Base-by-base conservation (phyloP, 2,797 vertebrate species). In the Poecilia picta region DNA sequence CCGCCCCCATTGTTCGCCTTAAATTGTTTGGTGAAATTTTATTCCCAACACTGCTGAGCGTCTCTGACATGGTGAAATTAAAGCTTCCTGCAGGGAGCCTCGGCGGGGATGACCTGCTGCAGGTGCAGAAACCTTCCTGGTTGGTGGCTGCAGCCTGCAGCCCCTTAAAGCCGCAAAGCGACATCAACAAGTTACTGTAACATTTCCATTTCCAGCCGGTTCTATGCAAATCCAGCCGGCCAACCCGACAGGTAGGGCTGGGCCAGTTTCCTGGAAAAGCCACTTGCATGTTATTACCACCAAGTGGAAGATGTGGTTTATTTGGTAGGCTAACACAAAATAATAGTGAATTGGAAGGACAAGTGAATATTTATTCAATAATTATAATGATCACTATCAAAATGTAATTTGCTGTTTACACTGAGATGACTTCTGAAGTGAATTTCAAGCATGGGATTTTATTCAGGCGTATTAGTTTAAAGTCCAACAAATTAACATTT, bases 141-240 rank as follows among this genome's bases (percentile, higher is more conserved):
- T 71, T 7, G 71, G 72, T 64, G 8, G 74, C 88, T 31, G 71
- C 71, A 59, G 53, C 51, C 76, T 31, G 71, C 71, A 59, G 53
- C 51, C 76, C 74, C 84, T 84, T 84, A 89, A 84, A 75, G 36
- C 33, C 53, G 18, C 80, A 72, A 72, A 73, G 31, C 49, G 72
- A 36, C 23, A 49, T 77, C 77, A 45, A 43, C 80, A 72, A 43
- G 33, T 55, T 78, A 78, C 82, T 71, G 75, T 83, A 43, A 77
- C 80, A 71, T 79, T 84, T 90, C 46, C 81, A 72, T 70, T 78
- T 81, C 78, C 80, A 81, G 73, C 79, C 74, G 84, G 49, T 71
- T 75, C 71, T 75, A 92, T 92, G 92, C 89, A 94, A 93, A 94
- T 92, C 16, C 23, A 5, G 25, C 41, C 46, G 39, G 68, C 2